phyloP scores from a whole-genome alignment of 2,113 vertebrate species.

The Terrapene triunguis region DNA sequence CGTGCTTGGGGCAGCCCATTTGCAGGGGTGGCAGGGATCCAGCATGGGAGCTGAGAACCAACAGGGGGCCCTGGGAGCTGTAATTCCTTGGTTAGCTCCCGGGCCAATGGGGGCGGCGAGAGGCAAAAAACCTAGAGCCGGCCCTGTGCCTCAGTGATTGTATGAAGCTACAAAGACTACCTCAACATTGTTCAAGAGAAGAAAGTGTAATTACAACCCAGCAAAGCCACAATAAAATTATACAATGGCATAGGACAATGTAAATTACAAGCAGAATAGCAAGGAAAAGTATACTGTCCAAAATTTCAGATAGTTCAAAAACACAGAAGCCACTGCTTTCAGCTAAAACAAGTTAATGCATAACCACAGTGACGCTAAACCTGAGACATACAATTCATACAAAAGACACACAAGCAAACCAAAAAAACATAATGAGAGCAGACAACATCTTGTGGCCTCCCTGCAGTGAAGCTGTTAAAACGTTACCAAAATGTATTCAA shows the following conservation, averaged over 20 bases:
- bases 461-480: background rate
- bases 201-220: background rate
- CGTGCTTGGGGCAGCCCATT: no score
- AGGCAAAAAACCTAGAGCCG: no score
- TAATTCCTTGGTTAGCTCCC: no score
- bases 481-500: background rate
- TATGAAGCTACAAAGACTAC: background rate
- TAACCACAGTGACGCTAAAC: background rate
- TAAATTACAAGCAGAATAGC: background rate
- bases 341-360: no score
- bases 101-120: no score
- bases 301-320: background rate
- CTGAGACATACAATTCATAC: background rate
- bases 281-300: background rate
- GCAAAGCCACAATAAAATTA: background rate
- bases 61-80: no score
- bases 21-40: no score
- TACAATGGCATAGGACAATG: background rate
- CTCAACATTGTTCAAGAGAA: background rate
- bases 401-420: background rate
- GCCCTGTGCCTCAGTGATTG: background rate
- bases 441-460: background rate
- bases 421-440: background rate
- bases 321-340: background rate
- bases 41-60: no score